phyloP scores from a whole-genome alignment of 2,888 invertebrate genomes.

The Aromia moschata region DNA sequence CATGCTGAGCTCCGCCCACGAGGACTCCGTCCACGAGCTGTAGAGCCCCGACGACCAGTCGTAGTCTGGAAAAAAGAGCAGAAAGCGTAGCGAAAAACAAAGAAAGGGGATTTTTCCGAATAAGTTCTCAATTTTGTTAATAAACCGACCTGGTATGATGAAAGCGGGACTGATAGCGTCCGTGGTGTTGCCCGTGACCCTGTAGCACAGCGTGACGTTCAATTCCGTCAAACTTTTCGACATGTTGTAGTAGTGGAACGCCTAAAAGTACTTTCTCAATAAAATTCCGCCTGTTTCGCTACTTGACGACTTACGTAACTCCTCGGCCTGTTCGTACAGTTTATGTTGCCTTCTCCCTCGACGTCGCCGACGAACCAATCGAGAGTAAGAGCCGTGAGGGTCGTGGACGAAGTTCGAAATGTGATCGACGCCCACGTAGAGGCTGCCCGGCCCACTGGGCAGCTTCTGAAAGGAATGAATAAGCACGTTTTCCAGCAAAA shows the following conservation, averaged over 20 bases:
- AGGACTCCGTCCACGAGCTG: slow-evolving; percentile 91
- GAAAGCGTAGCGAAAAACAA: too few relatives aligned
- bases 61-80: slow-evolving; percentile 68
- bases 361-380: slow-evolving; percentile 70
- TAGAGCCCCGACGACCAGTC: slow-evolving; percentile 79
- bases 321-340: slow-evolving; percentile 62
- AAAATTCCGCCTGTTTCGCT: background rate
- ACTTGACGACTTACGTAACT: slow-evolving; percentile 54
- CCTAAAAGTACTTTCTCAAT: too few relatives aligned
- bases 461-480: slow-evolving; percentile 50
- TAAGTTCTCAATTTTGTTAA: too few relatives aligned
- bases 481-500: slow-evolving; percentile 5
- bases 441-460: slow-evolving; percentile 61
- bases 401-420: slow-evolving; percentile 65
- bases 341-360: slow-evolving; percentile 55
- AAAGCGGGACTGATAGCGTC: slow-evolving; percentile 87
- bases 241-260: slow-evolving; percentile 68
- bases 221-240: slow-evolving; percentile 65
- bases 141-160: slow-evolving; percentile 70
- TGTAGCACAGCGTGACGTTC: slow-evolving; percentile 74
- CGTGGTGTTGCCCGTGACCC: slow-evolving; percentile 78
- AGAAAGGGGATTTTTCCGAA: too few relatives aligned
- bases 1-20: slow-evolving; percentile 79
- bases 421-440: slow-evolving; percentile 72
- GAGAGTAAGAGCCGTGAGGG: slow-evolving; percentile 70